Evolutionary conservation across 2,797 vertebrate genomes (phyloP).

Genomic region (Sebastes wilsoni): DNA sequence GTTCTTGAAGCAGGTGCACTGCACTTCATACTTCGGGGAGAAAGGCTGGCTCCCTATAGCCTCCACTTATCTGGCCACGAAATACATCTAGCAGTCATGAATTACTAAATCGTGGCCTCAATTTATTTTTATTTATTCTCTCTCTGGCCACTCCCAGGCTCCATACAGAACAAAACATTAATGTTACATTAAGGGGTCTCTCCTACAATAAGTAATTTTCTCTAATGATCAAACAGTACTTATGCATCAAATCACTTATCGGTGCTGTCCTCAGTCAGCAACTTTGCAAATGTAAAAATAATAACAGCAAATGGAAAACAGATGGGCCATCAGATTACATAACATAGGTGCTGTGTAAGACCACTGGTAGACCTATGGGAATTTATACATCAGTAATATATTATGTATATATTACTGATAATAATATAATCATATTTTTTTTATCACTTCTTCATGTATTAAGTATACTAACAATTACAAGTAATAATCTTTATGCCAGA

Average conservation of each 20-base stretch:
- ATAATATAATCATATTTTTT: too few species aligned
- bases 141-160: not conserved
- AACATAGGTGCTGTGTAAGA: not conserved
- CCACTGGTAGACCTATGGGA: not conserved
- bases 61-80: not conserved
- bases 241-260: constrained; percentile 6
- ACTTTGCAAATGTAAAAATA: constrained; percentile 23
- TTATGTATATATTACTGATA: too few species aligned
- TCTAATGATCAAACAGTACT: not conserved
- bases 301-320: constrained; percentile 20
- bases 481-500: too few species aligned
- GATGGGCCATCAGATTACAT: constrained; percentile 18
- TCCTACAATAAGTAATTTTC: not conserved
- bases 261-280: not conserved
- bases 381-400: too few species aligned
- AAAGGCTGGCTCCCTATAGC: not conserved
- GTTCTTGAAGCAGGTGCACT: not conserved
- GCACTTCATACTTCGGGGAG: too few species aligned
- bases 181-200: not conserved
- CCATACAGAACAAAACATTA: not conserved
- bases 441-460: not conserved
- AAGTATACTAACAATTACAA: not conserved
- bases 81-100: not conserved
- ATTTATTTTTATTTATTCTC: not conserved
- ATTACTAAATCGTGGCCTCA: not conserved